Conservation (phyloP, 2,113 vertebrate species). For the Chionomys nivalis region DNA sequence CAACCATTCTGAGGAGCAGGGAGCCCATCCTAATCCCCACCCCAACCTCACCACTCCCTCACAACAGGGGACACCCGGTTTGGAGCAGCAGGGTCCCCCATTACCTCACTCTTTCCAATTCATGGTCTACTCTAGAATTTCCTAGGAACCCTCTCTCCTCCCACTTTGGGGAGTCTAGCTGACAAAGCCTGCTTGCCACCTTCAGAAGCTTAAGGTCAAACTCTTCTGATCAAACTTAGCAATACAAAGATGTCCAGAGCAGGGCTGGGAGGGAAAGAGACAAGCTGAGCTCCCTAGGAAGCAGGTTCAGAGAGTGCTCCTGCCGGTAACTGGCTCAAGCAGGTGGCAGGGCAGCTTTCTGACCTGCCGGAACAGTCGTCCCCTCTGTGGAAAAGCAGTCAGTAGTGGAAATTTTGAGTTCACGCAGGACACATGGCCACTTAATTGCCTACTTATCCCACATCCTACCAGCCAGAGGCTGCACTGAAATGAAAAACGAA, state of each 20-base stretch:
- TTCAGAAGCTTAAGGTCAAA: neutral
- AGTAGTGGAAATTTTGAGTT: neutral
- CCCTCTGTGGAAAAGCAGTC: neutral
- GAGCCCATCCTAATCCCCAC: neutral
- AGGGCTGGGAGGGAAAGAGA: neutral
- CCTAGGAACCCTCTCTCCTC: neutral
- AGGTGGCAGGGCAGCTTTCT: neutral
- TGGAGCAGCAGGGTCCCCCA: neutral
- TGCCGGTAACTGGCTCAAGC: neutral
- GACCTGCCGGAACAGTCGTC: neutral
- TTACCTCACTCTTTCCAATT: neutral
- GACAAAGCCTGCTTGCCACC: neutral
- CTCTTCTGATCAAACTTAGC: neutral
- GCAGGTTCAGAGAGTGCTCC: neutral
- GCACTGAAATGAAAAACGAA: neutral
- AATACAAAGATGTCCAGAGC: neutral
- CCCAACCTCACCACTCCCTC: neutral
- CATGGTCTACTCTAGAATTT: neutral
- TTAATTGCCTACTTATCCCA: neutral
- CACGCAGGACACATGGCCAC: no score
- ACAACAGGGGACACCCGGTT: accelerated
- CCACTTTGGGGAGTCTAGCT: neutral
- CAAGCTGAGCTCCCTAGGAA: accelerated
- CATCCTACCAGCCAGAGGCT: neutral
- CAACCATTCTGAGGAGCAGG: neutral